Percentiles rank a stretch among this genome's conserved stretches.
phyloP scores from a whole-genome alignment of 2,113 vertebrate genomes.

The Hyaena hyaena region DNA sequence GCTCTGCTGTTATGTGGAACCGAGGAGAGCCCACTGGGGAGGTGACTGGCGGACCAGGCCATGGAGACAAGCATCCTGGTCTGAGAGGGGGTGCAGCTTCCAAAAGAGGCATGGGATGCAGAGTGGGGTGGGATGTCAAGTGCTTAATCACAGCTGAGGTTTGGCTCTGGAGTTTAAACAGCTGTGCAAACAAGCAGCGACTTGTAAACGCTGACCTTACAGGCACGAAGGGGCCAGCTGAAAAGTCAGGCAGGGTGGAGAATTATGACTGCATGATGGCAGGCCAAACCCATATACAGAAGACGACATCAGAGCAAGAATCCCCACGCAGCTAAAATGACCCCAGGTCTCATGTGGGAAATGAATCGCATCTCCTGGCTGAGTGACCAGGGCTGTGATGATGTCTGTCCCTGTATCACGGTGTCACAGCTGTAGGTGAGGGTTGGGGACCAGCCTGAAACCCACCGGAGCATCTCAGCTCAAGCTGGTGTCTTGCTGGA shows the following conservation, averaged over 20 bases:
- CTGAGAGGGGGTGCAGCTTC: background rate
- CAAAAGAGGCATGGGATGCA: background rate
- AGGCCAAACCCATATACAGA: background rate
- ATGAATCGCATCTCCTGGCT: background rate
- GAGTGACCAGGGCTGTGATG: fast-evolving
- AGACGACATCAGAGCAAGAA: background rate
- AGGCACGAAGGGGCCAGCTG: background rate
- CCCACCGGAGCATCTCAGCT: background rate
- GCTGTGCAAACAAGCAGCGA: background rate
- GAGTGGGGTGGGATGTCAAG: background rate
- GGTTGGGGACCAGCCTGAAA: background rate
- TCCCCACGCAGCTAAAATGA: background rate
- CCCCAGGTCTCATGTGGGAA: background rate
- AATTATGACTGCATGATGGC: fast-evolving
- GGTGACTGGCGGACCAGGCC: background rate
- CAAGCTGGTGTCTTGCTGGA: background rate
- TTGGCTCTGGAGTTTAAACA: background rate
- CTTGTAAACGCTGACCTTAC: background rate
- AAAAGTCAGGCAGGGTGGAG: background rate
- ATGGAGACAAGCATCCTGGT: background rate
- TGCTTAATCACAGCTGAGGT: background rate
- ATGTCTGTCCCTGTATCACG: too few species aligned
- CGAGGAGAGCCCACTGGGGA: background rate
- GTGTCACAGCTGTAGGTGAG: fast-evolving
- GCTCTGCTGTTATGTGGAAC: background rate